These are phyloP conservation scores for Neolamprologus ventralis DNA, from an alignment of 2,113 vertebrate species.

Conservation along the genomic window DNA sequence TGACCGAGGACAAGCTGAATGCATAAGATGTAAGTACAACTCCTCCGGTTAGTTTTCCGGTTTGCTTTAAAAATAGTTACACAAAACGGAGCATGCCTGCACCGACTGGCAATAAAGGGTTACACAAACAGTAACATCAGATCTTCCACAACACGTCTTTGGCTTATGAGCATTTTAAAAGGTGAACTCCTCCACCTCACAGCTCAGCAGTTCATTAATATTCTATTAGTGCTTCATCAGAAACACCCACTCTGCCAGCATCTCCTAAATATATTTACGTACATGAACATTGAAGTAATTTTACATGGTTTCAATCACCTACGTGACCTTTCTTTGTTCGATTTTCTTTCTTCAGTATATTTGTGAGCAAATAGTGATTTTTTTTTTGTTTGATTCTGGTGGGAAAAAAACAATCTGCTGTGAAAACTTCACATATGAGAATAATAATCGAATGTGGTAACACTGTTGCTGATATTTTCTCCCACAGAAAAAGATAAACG, in stretches of 20 bases:
- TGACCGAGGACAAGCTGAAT: neutral
- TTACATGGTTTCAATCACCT: neutral
- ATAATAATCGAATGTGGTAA: neutral
- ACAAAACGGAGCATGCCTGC: neutral
- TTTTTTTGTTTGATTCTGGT: neutral
- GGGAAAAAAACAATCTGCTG: neutral
- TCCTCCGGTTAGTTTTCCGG: neutral
- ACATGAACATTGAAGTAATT: neutral
- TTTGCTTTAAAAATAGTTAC: neutral
- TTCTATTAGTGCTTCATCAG: neutral
- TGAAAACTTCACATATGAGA: neutral
- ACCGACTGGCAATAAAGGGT: fast-evolving
- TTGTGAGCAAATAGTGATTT: neutral
- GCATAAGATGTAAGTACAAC: neutral
- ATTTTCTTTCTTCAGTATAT: neutral
- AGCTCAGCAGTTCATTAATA: neutral
- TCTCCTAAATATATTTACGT: neutral
- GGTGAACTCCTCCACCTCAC: neutral
- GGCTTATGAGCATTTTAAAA: neutral
- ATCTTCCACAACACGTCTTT: neutral
- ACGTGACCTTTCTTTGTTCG: neutral
- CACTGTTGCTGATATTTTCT: neutral
- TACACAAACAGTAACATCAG: neutral
- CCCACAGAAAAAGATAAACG: neutral
- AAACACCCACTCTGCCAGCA: neutral